Conservation (phyloP, 2,888 invertebrate genomes). For the Ametastegia equiseti region DNA sequence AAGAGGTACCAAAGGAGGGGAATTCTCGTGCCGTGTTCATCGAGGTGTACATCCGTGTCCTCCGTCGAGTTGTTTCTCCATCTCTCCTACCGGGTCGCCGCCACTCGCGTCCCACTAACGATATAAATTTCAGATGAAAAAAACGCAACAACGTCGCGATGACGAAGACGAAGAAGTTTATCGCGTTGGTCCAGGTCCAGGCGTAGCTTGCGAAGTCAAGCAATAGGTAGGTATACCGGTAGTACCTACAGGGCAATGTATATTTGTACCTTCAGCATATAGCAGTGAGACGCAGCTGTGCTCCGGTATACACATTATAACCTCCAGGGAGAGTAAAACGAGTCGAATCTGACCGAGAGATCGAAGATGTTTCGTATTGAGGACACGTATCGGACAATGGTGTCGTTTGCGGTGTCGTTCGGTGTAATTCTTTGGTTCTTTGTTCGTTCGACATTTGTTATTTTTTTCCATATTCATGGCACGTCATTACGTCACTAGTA, state of each 20-base stretch:
- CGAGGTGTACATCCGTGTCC: constrained; percentile 76
- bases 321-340: not conserved
- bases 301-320: not conserved
- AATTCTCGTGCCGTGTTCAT: constrained; percentile 74
- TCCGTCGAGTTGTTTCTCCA: constrained; percentile 54
- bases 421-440: constrained; percentile 58
- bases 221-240: too few species aligned
- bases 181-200: not conserved
- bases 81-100: not conserved
- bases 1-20: constrained; percentile 62
- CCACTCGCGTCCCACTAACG: constrained; percentile 37
- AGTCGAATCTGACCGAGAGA: constrained; percentile 47
- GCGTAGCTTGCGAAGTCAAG: too few species aligned
- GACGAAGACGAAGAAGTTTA: constrained; percentile 3
- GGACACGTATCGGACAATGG: constrained; percentile 48
- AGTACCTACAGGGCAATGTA: not conserved
- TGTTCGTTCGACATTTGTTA: constrained; percentile 66
- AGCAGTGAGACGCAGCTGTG: not conserved
- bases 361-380: constrained; percentile 47
- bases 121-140: too few species aligned
- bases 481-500: constrained; percentile 66
- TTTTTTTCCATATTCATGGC: constrained; percentile 72
- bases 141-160: not conserved
- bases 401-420: constrained; percentile 46
- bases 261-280: not conserved